Base-by-base conservation (phyloP, 2,113 vertebrate genomes). In the Amblyornis subalaris region DNA sequence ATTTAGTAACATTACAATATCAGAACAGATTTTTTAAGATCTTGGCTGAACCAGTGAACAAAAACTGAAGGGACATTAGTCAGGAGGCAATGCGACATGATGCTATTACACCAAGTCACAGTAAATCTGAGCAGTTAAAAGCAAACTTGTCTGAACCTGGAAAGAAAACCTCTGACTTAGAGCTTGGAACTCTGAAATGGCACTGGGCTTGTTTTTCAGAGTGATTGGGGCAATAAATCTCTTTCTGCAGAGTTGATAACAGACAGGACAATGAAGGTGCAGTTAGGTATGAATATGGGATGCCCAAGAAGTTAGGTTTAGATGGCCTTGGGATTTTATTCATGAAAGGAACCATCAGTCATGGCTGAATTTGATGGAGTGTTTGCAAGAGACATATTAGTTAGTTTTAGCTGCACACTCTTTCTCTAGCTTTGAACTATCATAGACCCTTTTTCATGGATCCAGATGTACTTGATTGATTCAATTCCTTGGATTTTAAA, bases 111-210 rank as follows among this genome's bases (percentile, higher is more conserved):
- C 14, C 22, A 83, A 65, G 47, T 70, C 42, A 58, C 47, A 67
- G 60, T 77, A 80, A 94, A 94, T 90, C 69, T 80, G 28, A 76
- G 33, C 66, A 66, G 42, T 66, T 83, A 72, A 93, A 90, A 78
- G 1, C 21, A 83, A 88, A 83, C 72, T 77, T 86, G 18, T 66
- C 62, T 83, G 14, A 83, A 83, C 26, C 21, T 29, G 25, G 38
- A 62, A 70, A 76, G 64, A 79, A 54, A 14, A 58, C 6, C 13
- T 86, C 64, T 76, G n/a, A 65, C 50, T 80, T 83, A 73, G 48
- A 76, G 26, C 67, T 79, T 42, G 29, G 67, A 91, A 75, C 36
- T 75, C 54, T 61, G 61, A 76, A 88, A 85, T 79, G 28, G 45
- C 26, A 36, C 23, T 58, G 17, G 19, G 10, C 17, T 80, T 94